Evolutionary conservation across 2,113 vertebrate species (phyloP), one percentile per base, ranked within the genome.

Genomic region (Neomonachus schauinslandi): DNA sequence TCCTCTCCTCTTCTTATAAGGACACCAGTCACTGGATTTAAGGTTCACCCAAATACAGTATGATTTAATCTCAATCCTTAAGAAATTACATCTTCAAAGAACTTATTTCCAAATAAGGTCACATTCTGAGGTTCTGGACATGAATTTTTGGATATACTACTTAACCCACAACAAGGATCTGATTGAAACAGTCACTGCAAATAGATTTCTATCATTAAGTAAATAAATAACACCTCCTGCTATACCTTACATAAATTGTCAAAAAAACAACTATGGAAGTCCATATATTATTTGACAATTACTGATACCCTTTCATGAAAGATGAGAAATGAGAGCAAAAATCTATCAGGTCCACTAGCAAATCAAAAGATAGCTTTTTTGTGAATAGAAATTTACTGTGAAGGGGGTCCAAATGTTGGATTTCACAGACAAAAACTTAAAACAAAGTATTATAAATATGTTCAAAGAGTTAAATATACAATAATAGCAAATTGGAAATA

Each of bases 381-480:
- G 33, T 69, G 36, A 85, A 69, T 33, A 77, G 80, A 85, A 86
- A 77, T 7, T 42, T 80, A 84, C 72, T 95, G 12, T 69, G 61
- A 39, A 6, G 83, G 7, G 42, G 9, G 46, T 26, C 39, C 69
- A 91, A 36, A 83, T 76, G 36, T n/a, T 90, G 57, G 19, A 77
- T 67, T 59, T 84, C 84, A 22, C 28, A 79, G 18, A 84, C 7
- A 86, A 95, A 91, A 71, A 33, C 5, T 39, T 51, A 55, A 74
- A 77, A 76, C 46, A 90, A 88, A 55, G 31, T 89, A 51, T 72
- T 72, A 89, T 49, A 80, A 72, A 94, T 72, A 71, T 82, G 51
- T 89, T 82, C 76, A 61, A 94, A 82, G 39, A 89, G 63, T 94
- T 89, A 81, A 36, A 49, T 15, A 86, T 69, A 71, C 55, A 31